Evolutionary conservation across 2,797 vertebrate genomes (phyloP).

Genomic region (Bufotes viridis): DNA sequence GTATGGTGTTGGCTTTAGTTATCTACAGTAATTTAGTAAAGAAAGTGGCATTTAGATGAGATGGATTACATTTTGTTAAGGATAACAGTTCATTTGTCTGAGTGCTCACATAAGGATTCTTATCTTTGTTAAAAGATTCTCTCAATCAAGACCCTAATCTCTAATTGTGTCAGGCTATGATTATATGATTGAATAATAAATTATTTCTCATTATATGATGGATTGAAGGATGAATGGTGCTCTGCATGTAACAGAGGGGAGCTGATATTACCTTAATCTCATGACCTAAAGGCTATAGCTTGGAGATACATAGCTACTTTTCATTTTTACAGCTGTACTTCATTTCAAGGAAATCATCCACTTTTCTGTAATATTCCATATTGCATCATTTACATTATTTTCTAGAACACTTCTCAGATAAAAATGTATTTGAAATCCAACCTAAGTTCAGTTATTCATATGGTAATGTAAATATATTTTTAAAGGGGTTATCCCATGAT

Average conservation of each 20-base stretch:
- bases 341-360: not conserved
- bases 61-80: not conserved
- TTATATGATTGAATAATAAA: constrained; percentile 39
- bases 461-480: constrained; percentile 1
- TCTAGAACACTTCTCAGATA: not conserved
- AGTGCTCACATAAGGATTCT: constrained; percentile 28
- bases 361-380: not conserved
- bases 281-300: not conserved
- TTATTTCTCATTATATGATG: constrained; percentile 23
- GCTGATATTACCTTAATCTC: not conserved
- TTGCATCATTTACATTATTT: not conserved
- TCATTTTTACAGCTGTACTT: not conserved
- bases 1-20: not conserved
- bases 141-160: constrained; percentile 35
- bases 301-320: not conserved
- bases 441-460: not conserved
- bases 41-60: not conserved
- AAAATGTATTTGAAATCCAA: not conserved
- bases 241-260: not conserved
- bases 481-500: too few species aligned
- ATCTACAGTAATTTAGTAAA: not conserved
- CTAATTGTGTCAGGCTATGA: constrained; percentile 12
- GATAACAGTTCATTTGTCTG: not conserved
- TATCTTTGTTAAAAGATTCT: constrained; percentile 33
- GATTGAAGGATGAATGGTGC: not conserved